phyloP scores from a whole-genome alignment of 2,797 vertebrate species.

The Eulemur rubriventer region DNA sequence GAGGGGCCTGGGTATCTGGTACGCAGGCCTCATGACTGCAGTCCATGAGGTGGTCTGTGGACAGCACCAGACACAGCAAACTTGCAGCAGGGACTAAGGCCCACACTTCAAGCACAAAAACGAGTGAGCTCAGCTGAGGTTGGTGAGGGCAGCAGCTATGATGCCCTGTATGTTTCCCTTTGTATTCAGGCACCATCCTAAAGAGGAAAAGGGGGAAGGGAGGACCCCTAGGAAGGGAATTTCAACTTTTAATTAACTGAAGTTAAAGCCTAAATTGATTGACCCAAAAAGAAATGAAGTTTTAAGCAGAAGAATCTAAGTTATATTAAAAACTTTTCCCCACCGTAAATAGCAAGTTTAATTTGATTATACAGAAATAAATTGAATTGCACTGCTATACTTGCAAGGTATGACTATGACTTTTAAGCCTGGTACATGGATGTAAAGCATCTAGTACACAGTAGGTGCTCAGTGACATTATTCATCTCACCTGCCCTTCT shows the following conservation, averaged over 20 bases:
- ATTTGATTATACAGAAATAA: slow-evolving; percentile 28
- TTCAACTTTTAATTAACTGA: slow-evolving; percentile 10
- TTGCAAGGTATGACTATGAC: background rate
- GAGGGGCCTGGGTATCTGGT: background rate
- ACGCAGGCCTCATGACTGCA: background rate
- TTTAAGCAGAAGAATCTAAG: slow-evolving; percentile 36
- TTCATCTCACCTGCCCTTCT: background rate
- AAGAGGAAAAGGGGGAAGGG: background rate
- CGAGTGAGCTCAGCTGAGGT: background rate
- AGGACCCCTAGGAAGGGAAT: background rate
- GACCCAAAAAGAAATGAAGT: slow-evolving; percentile 7
- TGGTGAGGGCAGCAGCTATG: background rate
- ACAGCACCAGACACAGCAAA: background rate
- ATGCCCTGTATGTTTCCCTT: accelerated
- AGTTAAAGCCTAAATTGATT: background rate
- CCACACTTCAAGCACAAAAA: background rate
- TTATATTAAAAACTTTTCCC: background rate
- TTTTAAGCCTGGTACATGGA: background rate
- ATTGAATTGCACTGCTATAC: background rate
- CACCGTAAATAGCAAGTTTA: background rate
- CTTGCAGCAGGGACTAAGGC: background rate
- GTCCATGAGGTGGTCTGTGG: accelerated
- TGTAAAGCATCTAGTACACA: background rate
- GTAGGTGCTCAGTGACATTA: background rate
- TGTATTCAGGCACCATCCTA: background rate